Evolutionary conservation across 2,797 vertebrate species (phyloP).

Genomic region (Limnodromus scolopaceus): DNA sequence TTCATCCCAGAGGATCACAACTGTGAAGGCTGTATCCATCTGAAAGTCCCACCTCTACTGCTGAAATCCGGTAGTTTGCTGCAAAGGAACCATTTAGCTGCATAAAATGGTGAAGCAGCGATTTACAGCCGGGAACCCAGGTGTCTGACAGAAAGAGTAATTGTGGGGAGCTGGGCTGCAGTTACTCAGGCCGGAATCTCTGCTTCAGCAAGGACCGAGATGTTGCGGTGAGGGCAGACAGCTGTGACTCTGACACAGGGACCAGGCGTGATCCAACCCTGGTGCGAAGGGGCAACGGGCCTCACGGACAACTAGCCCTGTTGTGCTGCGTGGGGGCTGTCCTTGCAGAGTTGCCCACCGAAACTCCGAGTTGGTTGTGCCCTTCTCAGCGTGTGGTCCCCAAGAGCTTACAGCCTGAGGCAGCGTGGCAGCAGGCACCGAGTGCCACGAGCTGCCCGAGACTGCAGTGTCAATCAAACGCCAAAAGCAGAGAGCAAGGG

Average conservation of each 20-base stretch:
- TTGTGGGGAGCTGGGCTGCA: not conserved
- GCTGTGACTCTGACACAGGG: not conserved
- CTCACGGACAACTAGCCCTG: not conserved
- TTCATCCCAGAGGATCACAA: not conserved
- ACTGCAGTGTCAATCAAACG: not conserved
- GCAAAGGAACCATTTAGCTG: not conserved
- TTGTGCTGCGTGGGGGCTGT: not conserved
- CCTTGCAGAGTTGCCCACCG: not conserved
- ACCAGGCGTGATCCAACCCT: accelerated
- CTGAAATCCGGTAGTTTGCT: not conserved
- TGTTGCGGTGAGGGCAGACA: not conserved
- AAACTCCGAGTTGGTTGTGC: not conserved
- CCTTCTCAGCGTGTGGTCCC: not conserved
- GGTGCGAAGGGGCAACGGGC: not conserved
- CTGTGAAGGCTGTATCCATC: not conserved
- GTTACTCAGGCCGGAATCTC: not conserved
- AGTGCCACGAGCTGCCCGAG: not conserved
- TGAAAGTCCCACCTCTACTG: not conserved
- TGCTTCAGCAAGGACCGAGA: not conserved
- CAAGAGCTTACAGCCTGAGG: not conserved
- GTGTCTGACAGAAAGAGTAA: not conserved
- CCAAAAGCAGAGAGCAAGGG: not conserved
- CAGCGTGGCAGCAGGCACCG: not conserved
- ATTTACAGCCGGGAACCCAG: not conserved
- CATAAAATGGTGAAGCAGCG: not conserved